phyloP scores from a whole-genome alignment of 2,888 invertebrate species.

The Nesidiocoris tenuis region DNA sequence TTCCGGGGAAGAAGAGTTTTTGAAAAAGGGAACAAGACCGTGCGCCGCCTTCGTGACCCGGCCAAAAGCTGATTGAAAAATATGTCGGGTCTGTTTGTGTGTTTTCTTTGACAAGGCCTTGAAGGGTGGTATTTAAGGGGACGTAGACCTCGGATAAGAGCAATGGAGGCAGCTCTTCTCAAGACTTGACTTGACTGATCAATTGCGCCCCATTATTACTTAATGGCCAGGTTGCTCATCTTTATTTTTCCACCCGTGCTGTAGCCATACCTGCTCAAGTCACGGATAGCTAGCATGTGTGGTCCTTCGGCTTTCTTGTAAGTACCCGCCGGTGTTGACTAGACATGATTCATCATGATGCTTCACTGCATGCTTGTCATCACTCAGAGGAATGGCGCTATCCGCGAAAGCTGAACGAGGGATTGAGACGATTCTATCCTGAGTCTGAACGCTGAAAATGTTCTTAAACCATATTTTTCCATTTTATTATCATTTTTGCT shows the following conservation, averaged over 20 bases:
- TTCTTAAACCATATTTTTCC: no score
- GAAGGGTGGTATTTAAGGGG: constrained; percentile 30
- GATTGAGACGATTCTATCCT: no score
- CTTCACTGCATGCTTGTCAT: constrained; percentile 16
- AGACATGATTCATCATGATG: constrained; percentile 16
- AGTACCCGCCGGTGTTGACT: no score
- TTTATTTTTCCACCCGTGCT: constrained; percentile 20
- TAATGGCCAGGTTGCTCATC: constrained; percentile 28
- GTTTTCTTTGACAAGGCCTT: constrained; percentile 34
- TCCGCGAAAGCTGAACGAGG: no score
- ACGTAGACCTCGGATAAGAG: neutral
- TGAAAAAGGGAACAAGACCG: constrained; percentile 3
- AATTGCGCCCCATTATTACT: constrained; percentile 37
- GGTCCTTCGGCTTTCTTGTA: neutral
- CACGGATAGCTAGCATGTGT: constrained; percentile 31
- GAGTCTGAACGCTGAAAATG: no score
- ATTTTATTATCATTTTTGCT: no score
- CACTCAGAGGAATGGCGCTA: no score
- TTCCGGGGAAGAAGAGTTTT: constrained; percentile 15
- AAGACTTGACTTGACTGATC: constrained; percentile 22
- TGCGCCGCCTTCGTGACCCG: constrained; percentile 27
- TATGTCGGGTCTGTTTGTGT: constrained; percentile 34
- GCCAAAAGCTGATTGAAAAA: constrained; percentile 29
- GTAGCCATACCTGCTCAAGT: neutral
- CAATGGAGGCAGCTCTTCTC: neutral